phyloP scores from a whole-genome alignment of 2,113 vertebrate genomes.

The Tychaedon coryphoeus region DNA sequence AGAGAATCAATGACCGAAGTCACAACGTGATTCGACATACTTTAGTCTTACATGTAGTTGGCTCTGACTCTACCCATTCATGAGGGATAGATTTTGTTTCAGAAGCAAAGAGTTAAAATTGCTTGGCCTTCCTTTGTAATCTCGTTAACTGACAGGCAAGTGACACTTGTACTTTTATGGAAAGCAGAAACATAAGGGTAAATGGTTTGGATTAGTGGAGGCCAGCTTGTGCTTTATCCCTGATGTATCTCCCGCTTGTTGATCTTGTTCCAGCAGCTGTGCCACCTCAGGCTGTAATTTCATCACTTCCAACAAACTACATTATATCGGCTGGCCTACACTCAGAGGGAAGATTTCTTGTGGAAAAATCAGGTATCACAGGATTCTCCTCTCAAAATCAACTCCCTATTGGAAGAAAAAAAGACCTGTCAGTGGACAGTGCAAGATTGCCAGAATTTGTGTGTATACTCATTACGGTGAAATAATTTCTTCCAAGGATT shows the following conservation, averaged over 20 bases:
- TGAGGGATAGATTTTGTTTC: slow-evolving; percentile 1
- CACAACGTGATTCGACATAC: neutral
- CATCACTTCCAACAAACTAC: neutral
- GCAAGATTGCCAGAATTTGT: neutral
- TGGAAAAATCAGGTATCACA: neutral
- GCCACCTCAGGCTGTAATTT: slow-evolving; percentile 18
- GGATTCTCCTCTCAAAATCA: neutral
- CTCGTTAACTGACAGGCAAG: slow-evolving; percentile 16
- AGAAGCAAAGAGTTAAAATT: neutral
- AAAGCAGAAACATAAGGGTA: neutral
- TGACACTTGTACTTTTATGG: neutral
- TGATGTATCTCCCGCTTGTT: neutral
- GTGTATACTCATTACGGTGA: neutral
- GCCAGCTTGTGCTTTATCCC: neutral
- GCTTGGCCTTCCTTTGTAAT: neutral
- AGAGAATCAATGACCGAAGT: neutral
- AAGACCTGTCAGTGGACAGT: neutral
- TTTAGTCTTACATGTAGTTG: neutral
- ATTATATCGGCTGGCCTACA: neutral
- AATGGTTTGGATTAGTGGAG: neutral
- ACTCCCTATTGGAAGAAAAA: neutral
- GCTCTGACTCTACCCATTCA: neutral
- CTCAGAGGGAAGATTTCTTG: neutral
- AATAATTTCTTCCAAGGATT: neutral
- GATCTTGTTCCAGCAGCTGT: neutral